Conservation (phyloP, 2,888 invertebrate genomes). For the Ochropleura plecta region DNA sequence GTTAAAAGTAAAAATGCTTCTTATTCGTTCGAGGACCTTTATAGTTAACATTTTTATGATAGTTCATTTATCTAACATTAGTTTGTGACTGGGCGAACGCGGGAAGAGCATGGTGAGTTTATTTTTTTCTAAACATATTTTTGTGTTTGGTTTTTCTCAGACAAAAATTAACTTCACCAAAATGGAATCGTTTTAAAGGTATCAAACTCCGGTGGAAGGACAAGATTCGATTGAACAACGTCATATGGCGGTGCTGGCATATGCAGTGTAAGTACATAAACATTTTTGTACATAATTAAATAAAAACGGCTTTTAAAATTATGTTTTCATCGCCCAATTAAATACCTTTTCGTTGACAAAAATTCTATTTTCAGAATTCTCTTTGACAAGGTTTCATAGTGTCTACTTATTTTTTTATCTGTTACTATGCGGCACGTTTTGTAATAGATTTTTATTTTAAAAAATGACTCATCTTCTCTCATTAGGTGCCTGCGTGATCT, state of each 20-base stretch:
- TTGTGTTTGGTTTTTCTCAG: constrained; percentile 90
- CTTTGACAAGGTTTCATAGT: constrained; percentile 17
- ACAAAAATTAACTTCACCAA: constrained; percentile 99
- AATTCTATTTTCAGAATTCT: constrained; percentile 22
- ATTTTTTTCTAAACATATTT: constrained; percentile 56
- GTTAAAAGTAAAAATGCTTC: constrained; percentile 82
- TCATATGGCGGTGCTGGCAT: constrained; percentile 99
- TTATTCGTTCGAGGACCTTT: constrained; percentile 80
- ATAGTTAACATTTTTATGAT: constrained; percentile 78
- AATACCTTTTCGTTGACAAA: background rate
- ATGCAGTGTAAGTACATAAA: constrained; percentile 96
- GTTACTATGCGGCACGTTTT: constrained; percentile 11
- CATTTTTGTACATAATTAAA: constrained; percentile 59
- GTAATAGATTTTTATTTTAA: constrained; percentile 8
- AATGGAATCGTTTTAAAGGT: constrained; percentile 99
- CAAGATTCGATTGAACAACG: constrained; percentile 99
- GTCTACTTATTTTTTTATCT: constrained; percentile 19
- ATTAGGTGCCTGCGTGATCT: constrained; percentile 29
- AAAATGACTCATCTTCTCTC: constrained; percentile 23
- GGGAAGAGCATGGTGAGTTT: constrained; percentile 81
- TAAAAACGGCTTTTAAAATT: background rate
- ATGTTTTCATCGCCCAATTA: background rate
- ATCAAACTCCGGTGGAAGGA: constrained; percentile 99
- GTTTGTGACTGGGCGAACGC: constrained; percentile 80
- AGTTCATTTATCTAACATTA: constrained; percentile 76